Evolutionary conservation across 1,140 invertebrate species (phyloP).

Genomic region (Chelonus insularis): DNA sequence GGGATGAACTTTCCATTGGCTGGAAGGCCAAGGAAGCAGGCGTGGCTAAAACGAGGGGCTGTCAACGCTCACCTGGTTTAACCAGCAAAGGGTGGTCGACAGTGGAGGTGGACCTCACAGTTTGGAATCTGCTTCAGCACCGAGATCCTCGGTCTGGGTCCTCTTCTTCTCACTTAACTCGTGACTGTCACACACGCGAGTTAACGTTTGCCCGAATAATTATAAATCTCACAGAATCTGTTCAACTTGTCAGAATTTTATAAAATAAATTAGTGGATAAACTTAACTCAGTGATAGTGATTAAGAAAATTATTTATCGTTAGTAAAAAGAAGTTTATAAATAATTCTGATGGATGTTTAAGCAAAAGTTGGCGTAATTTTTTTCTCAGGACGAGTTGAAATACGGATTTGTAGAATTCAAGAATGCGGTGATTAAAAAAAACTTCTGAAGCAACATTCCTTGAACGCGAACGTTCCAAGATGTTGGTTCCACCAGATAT

Average conservation of each 20-base stretch:
- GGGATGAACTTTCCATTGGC: conserved; percentile 28
- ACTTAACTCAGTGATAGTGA: background rate
- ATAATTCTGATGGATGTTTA: too few species aligned
- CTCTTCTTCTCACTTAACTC: conserved; percentile 18
- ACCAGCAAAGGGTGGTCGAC: conserved; percentile 34
- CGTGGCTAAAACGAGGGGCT: conserved; percentile 19
- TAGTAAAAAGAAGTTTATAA: too few species aligned
- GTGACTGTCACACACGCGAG: too few species aligned
- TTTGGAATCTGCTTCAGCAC: conserved; percentile 46
- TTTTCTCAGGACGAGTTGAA: conserved; percentile 26
- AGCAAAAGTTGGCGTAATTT: too few species aligned
- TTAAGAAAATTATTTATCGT: too few species aligned
- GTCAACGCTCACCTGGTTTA: conserved; percentile 27
- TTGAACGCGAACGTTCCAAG: conserved; percentile 36
- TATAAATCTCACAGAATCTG: too few species aligned
- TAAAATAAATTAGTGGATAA: background rate
- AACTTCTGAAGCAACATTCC: conserved; percentile 14
- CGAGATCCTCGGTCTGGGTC: conserved; percentile 33
- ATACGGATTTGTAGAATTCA: background rate
- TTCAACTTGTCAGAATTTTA: too few species aligned
- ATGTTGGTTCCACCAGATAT: conserved; percentile 86
- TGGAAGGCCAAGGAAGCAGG: conserved; percentile 18
- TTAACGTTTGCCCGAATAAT: too few species aligned
- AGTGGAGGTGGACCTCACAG: conserved; percentile 45
- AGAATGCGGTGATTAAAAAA: conserved; percentile 3